Base-by-base conservation (phyloP, 1,140 invertebrate genomes). In the Mya arenaria region DNA sequence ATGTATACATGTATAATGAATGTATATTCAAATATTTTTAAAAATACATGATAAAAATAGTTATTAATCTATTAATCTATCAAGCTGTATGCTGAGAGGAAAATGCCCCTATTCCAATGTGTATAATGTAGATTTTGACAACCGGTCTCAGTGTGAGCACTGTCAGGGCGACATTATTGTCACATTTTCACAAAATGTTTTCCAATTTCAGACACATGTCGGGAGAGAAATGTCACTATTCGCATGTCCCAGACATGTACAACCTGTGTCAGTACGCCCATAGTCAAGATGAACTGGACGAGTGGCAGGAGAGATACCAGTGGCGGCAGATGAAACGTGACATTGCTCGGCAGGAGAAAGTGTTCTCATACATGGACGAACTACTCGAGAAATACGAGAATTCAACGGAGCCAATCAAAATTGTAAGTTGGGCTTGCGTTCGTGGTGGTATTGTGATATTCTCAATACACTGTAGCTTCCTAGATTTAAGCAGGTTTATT, bases 201-300 rank as follows among this genome's bases (percentile, higher is more conserved):
- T 52, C 4, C 78, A 48, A 83, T 28, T 84, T 28, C 78, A 91
- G 90, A 58, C 89, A 91, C 77, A 32, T 77, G 41, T 74, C 85
- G 44, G 85, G 85, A 6, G 77, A 81, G 15, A 84, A 83, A 28
- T 92, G 91, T 84, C 84, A 81, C 41, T 91, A 91, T 56, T 92
- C 91, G 0, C 84, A 87, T 71, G 89, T 88, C 1, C 90, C 89
- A 17, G 90, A 91, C 73, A 89, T 89, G 87, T 89, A 90, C 75
- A 91, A 91, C 86, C 56, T 89, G 58, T 92, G 90, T 82, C 85
- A 84, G 28, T 88, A 88, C 63, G 91, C 91, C 19, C 91, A 92
- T 84, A 87, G 86, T 39, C 85, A 89, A 65, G 88, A 90, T 69
- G 91, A 92, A 74, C 79, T 92, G 52, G 91, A 92, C 58, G 91